Evolutionary conservation across 2,797 vertebrate species (phyloP).

Genomic region (Apodemus agrarius): DNA sequence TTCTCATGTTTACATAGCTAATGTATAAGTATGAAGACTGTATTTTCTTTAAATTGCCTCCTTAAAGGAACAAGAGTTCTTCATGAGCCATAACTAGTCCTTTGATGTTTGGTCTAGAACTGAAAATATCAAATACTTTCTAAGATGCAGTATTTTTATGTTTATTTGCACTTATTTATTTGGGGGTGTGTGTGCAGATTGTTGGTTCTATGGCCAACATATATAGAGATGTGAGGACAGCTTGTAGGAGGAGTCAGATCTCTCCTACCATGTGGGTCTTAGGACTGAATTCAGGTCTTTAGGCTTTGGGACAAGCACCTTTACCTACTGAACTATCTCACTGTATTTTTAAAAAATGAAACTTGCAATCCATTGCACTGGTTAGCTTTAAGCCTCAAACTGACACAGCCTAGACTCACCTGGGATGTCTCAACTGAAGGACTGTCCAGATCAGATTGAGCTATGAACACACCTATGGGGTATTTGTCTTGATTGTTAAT

Average conservation of each 20-base stretch:
- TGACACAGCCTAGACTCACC: background rate
- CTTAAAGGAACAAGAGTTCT: background rate
- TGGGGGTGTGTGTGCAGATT: background rate
- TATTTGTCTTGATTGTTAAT: background rate
- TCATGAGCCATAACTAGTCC: background rate
- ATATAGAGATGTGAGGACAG: background rate
- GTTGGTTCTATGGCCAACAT: background rate
- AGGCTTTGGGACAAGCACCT: background rate
- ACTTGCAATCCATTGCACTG: background rate
- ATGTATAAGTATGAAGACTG: background rate
- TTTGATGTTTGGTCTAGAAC: background rate
- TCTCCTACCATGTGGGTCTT: background rate
- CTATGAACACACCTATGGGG: background rate
- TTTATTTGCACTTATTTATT: background rate
- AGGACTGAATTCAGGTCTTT: background rate
- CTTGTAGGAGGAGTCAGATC: background rate
- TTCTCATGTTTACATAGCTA: background rate
- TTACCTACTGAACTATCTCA: background rate
- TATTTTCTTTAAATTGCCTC: background rate
- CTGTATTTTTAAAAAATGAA: background rate
- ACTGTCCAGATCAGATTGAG: background rate
- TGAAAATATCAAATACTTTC: slow-evolving; percentile 10
- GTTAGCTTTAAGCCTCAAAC: background rate
- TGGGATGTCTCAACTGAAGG: background rate
- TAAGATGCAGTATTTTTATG: background rate